Evolutionary conservation across 2,888 invertebrate genomes (phyloP).

Genomic region (Stenurella melanura): DNA sequence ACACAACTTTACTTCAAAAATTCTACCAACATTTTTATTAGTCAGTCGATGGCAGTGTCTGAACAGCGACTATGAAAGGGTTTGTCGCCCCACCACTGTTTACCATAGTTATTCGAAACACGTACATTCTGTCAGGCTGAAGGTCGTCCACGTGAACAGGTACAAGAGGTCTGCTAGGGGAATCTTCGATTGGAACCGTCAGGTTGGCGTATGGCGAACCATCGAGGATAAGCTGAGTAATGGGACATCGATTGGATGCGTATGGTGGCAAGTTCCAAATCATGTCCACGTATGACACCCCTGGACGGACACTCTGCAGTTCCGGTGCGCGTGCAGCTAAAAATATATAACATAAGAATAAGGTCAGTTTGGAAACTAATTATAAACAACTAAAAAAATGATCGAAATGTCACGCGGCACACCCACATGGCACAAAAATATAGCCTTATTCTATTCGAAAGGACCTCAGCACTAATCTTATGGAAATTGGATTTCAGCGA

Average conservation of each 20-base stretch:
- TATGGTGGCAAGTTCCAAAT: not conserved
- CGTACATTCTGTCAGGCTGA: not conserved
- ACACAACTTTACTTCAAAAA: too few relatives aligned
- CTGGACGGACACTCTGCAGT: too few relatives aligned
- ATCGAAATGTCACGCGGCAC: too few relatives aligned
- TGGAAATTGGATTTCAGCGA: too few relatives aligned
- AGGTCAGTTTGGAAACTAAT: too few relatives aligned
- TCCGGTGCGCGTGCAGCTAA: too few relatives aligned
- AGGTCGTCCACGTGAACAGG: not conserved
- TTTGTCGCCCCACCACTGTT: not conserved
- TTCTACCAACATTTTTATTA: not conserved
- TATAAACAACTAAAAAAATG: too few relatives aligned
- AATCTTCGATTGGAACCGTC: not conserved
- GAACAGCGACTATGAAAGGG: not conserved
- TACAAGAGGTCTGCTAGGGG: not conserved
- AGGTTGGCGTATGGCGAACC: not conserved
- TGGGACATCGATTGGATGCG: not conserved
- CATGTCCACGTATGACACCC: not conserved
- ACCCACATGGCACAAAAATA: too few relatives aligned
- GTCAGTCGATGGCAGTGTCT: not conserved
- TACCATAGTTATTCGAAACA: not conserved
- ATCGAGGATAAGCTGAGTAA: not conserved
- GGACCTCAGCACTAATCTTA: too few relatives aligned
- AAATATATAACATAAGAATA: too few relatives aligned
- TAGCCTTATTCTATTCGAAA: too few relatives aligned